Evolutionary conservation across 1,140 invertebrate genomes (phyloP).

Genomic region (Colletes latitarsis): DNA sequence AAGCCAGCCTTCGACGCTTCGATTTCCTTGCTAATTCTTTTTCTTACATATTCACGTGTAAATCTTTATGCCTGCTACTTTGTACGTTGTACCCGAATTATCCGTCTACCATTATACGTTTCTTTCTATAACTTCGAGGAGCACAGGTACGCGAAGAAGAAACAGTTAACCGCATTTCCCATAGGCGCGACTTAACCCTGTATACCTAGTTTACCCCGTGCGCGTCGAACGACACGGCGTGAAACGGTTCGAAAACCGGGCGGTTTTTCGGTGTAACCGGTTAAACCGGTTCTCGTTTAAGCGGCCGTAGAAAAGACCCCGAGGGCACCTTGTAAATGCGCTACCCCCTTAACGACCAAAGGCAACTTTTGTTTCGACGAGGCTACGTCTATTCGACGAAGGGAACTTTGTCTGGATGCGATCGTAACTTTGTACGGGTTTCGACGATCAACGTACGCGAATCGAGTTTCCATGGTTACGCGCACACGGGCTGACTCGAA

Average conservation of each 20-base stretch:
- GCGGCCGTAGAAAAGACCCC: slow-evolving; percentile 47
- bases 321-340: slow-evolving; percentile 39
- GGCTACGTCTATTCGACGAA: slow-evolving; percentile 50
- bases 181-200: slow-evolving; percentile 65
- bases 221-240: neutral
- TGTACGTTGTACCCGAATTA: too few species aligned
- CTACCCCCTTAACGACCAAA: slow-evolving; percentile 56
- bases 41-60: too few species aligned
- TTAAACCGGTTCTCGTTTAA: slow-evolving; percentile 66
- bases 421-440: neutral
- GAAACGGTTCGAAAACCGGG: slow-evolving; percentile 64
- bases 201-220: slow-evolving; percentile 37
- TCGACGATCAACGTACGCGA: neutral
- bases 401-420: neutral
- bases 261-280: slow-evolving; percentile 77
- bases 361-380: slow-evolving; percentile 72
- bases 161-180: slow-evolving; percentile 77
- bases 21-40: too few species aligned
- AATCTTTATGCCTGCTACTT: too few species aligned
- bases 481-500: neutral
- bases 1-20: too few species aligned
- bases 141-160: neutral
- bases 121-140: too few species aligned
- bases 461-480: neutral
- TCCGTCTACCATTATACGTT: too few species aligned